These are phyloP conservation scores for Cordilura impudica DNA, from an alignment of 2,888 invertebrate species.

Conservation along the genomic window DNA sequence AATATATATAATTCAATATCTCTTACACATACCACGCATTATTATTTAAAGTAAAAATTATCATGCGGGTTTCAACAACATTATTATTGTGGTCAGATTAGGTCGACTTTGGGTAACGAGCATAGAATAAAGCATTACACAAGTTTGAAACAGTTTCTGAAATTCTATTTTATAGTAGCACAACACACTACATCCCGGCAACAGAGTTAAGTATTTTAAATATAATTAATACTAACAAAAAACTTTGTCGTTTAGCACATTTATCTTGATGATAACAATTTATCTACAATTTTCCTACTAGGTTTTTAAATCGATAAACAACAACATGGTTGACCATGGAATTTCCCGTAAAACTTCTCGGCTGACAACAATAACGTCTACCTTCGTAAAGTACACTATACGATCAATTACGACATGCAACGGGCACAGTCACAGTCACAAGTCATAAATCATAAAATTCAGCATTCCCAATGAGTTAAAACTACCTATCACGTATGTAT, in stretches of 20 bases:
- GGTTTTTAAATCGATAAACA: slow-evolving; percentile 9
- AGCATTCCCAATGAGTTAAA: slow-evolving; percentile 24
- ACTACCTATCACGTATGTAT: slow-evolving; percentile 19
- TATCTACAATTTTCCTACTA: slow-evolving; percentile 13
- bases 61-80: no score
- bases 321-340: slow-evolving; percentile 27
- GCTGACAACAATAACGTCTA: slow-evolving; percentile 18
- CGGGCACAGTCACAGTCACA: slow-evolving; percentile 26
- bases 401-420: slow-evolving; percentile 4
- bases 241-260: neutral
- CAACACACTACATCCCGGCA: no score
- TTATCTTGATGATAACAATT: neutral
- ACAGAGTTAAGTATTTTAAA: no score
- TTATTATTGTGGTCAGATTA: no score
- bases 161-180: no score
- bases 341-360: slow-evolving; percentile 34
- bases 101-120: no score
- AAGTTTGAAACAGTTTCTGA: no score
- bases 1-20: no score
- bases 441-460: slow-evolving; percentile 59
- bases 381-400: slow-evolving; percentile 4
- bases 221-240: neutral
- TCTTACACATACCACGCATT: no score
- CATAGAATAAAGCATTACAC: no score
- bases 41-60: no score